Conservation (phyloP, 64 coral and sea anemone genomes). For the Cladopsammia gracilis region DNA sequence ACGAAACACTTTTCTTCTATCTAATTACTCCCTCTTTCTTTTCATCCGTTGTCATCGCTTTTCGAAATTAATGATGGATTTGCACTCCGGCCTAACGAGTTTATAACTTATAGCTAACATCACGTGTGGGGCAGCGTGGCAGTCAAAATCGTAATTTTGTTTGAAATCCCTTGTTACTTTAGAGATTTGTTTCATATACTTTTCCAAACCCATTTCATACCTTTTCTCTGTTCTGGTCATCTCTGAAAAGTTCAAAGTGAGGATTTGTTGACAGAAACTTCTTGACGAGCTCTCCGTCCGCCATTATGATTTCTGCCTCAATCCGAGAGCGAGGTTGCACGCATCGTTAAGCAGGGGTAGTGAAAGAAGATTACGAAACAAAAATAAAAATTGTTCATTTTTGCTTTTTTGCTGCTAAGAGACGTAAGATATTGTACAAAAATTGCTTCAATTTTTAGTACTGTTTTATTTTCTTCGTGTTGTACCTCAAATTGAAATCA, state of each 20-base stretch:
- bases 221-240: constrained; percentile 60
- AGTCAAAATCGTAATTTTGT: neutral
- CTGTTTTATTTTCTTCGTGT: too few relatives aligned
- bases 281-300: constrained; percentile 31
- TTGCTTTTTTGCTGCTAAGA: neutral
- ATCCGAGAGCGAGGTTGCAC: constrained; percentile 30
- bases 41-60: too few relatives aligned
- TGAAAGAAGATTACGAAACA: neutral
- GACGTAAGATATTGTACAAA: too few relatives aligned
- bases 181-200: neutral
- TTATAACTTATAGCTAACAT: too few relatives aligned
- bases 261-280: constrained; percentile 57
- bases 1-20: too few relatives aligned
- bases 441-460: too few relatives aligned
- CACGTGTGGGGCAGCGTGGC: neutral
- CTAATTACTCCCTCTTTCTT: too few relatives aligned
- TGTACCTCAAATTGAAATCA: too few relatives aligned
- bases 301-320: constrained; percentile 53
- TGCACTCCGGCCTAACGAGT: too few relatives aligned
- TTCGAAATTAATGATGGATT: too few relatives aligned
- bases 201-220: constrained; percentile 8
- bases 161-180: neutral
- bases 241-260: constrained; percentile 72
- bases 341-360: neutral
- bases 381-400: neutral